Evolutionary conservation across 2,113 vertebrate species (phyloP), one percentile per base, ranked within the genome.

Genomic region (Tichodroma muraria): DNA sequence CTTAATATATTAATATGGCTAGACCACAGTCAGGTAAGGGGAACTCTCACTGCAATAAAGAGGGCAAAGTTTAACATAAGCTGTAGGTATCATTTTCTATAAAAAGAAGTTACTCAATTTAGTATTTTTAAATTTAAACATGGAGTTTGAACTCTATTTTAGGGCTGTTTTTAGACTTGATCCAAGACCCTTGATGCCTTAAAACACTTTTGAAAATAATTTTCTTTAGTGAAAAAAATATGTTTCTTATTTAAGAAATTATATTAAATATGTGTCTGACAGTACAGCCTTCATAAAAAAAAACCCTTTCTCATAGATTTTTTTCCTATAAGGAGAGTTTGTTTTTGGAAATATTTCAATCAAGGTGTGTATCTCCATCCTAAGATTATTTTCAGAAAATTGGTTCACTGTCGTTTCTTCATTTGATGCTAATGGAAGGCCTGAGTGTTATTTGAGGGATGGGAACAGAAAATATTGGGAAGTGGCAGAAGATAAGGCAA

Each of bases 121-220:
- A 86, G 78, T 16, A 85, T 69, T 89, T 94, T 94, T 49, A 82
- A 72, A 93, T 88, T 87, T 84, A 96, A 92, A 94, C 76, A 79
- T 18, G 27, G 54, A 80, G 23, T 85, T 57, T 61, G 13, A 87
- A 88, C 31, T 61, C 38, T 89, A 73, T 92, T 89, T 94, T 77
- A 92, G 35, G 57, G 11, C 42, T 94, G 33, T 42, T 94, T 93
- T 85, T 73, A 87, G 66, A 61, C 57, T 64, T 64, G 65, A 94
- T 79, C 40, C 4, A 9, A 87, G 38, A 65, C 23, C n/a, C 50
- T 31, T 76, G 21, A 53, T 28, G 9, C 66, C 89, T 89, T 53
- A 81, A 21, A 86, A 69, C 7, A 45, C 18, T 87, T 89, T 30
- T 42, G 38, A 94, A 69, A 94, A 79, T 42, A 65, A 85, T 65